Evolutionary conservation across 2,797 vertebrate genomes (phyloP), one percentile per base, ranked within the genome.

Genomic region (Linurgus olivaceus): DNA sequence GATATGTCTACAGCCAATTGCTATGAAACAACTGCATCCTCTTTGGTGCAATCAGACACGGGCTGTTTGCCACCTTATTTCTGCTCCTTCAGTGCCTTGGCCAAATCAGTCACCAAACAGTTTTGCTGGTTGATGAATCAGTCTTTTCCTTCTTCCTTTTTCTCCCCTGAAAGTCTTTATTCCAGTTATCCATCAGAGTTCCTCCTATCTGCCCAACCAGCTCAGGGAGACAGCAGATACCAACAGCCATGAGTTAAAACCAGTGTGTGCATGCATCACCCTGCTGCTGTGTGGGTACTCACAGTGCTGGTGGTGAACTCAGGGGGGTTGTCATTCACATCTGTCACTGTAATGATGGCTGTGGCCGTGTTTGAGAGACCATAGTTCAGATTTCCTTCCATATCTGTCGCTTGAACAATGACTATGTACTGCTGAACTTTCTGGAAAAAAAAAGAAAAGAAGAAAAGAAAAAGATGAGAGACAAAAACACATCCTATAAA

Each of bases 381-480:
- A 3, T 99, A 99, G 98, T 99, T 99, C 17, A 99, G 98, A 86
- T 99, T 99, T 35, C 99, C 99, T 94, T 99, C 99, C 99, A 99
- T 99, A 96, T 99, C 99, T 2, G 99, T 99, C 88, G 99, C 99
- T 97, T 99, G 99, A 71, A 99, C 96, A 15, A 99, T 99, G 96
- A 99, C 98, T 14, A 98, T 98, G 75, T 99, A 99, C 97, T 99
- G 99, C 92, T 99, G 98, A 86, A 99, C 99, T 98, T 99, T 99
- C 99, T 99, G 98, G 78, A 81, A 11, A 25, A 76, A 66, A 51
- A 48, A 29, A 20, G 44, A 73, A 82, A 74, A 40, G 4, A 19
- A 52, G 2, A 26, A 13, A 29, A 50, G 15, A 18, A 37, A 9
- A 19, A 31, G 16, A 59, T 31, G 26, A 90, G 74, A 79, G 65